These are phyloP conservation scores for Leptinotarsa rubiginosa DNA, from an alignment of 2,888 invertebrate genomes.

Conservation along the genomic window DNA sequence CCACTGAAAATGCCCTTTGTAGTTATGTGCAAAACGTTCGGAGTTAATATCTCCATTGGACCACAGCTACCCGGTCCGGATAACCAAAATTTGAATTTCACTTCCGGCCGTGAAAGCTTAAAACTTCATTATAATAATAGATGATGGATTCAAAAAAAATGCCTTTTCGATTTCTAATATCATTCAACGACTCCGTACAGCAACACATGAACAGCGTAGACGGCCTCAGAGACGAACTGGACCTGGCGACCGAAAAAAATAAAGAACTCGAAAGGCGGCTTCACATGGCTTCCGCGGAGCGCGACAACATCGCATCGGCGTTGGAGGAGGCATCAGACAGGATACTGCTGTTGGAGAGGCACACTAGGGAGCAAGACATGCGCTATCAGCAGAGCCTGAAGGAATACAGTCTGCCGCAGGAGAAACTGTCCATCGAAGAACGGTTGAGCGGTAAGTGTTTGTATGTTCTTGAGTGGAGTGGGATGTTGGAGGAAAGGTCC, in stretches of 20 bases:
- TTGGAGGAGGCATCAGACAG: conserved; percentile 92
- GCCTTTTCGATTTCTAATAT: too few relatives aligned
- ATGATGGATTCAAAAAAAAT: too few relatives aligned
- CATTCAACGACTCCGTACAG: conserved; percentile 63
- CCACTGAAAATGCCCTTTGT: too few relatives aligned
- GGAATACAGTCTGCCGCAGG: conserved; percentile 63
- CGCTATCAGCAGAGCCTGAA: conserved; percentile 58
- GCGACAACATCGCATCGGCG: conserved; percentile 81
- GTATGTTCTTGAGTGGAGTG: neutral
- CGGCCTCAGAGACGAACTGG: conserved; percentile 88
- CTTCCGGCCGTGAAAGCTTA: too few relatives aligned
- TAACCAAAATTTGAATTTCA: too few relatives aligned
- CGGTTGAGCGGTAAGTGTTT: conserved; percentile 66
- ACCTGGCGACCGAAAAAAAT: conserved; percentile 84
- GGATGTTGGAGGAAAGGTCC: neutral
- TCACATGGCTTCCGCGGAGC: conserved; percentile 80
- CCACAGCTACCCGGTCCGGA: too few relatives aligned
- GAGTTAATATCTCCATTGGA: too few relatives aligned
- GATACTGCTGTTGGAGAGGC: conserved; percentile 86
- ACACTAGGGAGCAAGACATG: conserved; percentile 82
- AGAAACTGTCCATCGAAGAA: conserved; percentile 63
- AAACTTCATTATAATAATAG: too few relatives aligned
- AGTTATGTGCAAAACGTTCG: too few relatives aligned
- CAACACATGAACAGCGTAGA: conserved; percentile 92
- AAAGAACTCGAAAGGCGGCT: conserved; percentile 85